A percentile compares a stretch with the other conserved stretches of the same genome.
These are phyloP conservation scores for Polyommatus iphigenia DNA, from an alignment of 2,888 invertebrate species.

Conservation along the genomic window DNA sequence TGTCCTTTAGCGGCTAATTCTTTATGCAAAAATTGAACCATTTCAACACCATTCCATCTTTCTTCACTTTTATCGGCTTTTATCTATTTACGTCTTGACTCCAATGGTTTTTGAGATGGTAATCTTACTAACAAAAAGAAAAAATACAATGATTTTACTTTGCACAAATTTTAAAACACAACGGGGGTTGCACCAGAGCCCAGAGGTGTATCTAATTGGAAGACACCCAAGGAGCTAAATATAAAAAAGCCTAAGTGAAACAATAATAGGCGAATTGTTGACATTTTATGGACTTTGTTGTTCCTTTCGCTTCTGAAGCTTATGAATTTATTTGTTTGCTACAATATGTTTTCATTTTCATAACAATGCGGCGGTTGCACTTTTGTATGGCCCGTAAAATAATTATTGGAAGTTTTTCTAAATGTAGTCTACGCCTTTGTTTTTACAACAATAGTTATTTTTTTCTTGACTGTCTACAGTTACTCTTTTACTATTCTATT, in stretches of 20 bases:
- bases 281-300: neutral
- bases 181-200: neutral
- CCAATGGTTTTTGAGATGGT: neutral
- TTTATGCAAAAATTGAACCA: neutral
- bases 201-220: neutral
- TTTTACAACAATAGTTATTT: no score
- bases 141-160: neutral
- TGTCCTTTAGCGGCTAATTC: neutral
- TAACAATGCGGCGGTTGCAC: neutral
- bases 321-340: neutral
- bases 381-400: neutral
- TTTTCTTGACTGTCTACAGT: no score
- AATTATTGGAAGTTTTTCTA: neutral
- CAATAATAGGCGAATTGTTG: neutral
- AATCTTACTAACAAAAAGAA: conserved; percentile 4
- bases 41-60: neutral
- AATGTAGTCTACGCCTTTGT: no score
- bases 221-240: neutral
- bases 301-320: neutral
- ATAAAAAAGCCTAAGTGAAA: neutral
- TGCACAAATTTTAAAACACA: neutral
- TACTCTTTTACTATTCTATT: no score
- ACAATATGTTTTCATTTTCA: neutral
- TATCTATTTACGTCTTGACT: neutral
- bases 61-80: neutral